Percentiles rank a stretch among this genome's conserved stretches.
These are phyloP conservation scores for Tiaroga cobitis DNA, from an alignment of 2,797 vertebrate genomes.

Conservation along the genomic window DNA sequence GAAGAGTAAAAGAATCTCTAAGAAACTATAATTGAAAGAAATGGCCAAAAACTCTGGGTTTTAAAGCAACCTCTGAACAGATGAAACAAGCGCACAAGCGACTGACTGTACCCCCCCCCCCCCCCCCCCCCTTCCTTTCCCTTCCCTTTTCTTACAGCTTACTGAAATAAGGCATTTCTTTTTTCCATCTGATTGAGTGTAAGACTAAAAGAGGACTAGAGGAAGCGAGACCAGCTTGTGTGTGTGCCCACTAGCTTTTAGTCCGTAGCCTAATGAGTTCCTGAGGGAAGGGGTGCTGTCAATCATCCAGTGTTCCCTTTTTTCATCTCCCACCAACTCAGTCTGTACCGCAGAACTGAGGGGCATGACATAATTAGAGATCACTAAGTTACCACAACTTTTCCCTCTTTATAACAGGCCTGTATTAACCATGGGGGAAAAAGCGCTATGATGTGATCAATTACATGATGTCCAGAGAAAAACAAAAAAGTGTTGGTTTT, in stretches of 20 bases:
- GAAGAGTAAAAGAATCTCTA: slow-evolving; percentile 67
- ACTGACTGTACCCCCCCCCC: slow-evolving; percentile 41
- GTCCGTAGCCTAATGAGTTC: slow-evolving; percentile 96
- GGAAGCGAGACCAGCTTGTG: slow-evolving; percentile 74
- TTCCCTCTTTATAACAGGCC: slow-evolving; percentile 24
- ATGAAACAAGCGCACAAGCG: slow-evolving; percentile 76
- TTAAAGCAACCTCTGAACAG: slow-evolving; percentile 75
- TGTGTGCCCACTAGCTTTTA: slow-evolving; percentile 83
- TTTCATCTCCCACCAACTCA: slow-evolving; percentile 79
- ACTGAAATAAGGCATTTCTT: slow-evolving; percentile 76
- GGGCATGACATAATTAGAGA: slow-evolving; percentile 99
- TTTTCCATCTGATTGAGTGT: slow-evolving; percentile 76
- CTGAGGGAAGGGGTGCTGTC: slow-evolving; percentile 94
- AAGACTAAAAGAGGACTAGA: slow-evolving; percentile 81
- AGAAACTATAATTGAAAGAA: slow-evolving; percentile 77
- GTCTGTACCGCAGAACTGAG: slow-evolving; percentile 89
- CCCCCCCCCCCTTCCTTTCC: not conserved
- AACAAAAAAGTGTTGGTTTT: not conserved
- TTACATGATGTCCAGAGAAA: not conserved
- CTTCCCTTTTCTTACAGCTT: slow-evolving; percentile 68
- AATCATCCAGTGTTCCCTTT: slow-evolving; percentile 80
- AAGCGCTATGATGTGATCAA: not conserved
- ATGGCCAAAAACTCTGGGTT: slow-evolving; percentile 66
- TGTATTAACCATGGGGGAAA: slow-evolving; percentile 5
- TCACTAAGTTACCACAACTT: slow-evolving; percentile 86